Base-by-base conservation (phyloP, 92 coral and sea anemone genomes). In the Chrysogorgia sp. region DNA sequence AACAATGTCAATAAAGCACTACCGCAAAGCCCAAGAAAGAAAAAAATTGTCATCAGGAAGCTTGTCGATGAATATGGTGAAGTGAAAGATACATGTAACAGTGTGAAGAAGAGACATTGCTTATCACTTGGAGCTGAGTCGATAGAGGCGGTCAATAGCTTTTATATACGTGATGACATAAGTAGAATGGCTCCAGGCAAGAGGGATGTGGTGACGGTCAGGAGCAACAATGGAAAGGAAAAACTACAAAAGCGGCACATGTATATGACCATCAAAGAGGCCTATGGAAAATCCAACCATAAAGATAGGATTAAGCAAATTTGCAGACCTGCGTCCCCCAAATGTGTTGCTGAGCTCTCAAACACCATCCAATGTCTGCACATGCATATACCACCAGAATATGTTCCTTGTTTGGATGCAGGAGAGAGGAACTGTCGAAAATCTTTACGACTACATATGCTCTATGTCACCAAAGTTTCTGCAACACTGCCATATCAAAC, bases 111-210 rank as follows among this genome's bases (percentile, higher is more conserved):
- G 3, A 67, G 10, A 67, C 75, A 67, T 41, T 57, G 37, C 1
- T 57, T 68, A 66, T 69, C 79, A 50, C 65, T 81, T 81, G 45
- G 69, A 28, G 70, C 84, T 34, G 76, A 67, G 40, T 31, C 84
- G 48, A 80, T 66, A 63, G 67, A 80, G 22, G 76, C 76, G 63
- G 77, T 80, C 29, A 71, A 49, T 17, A 52, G 7, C 59, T 79
- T 79, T 66, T 66, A 79, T 10, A 70, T 52, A 43, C 57, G 55
- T 67, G 77, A 68, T 67, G 77, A 68, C 67, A 79, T 79, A 37
- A 80, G 84, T 63, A 47, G 69, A 63, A 80, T 80, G 78, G 84
- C 84, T 74, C 78, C 84, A 67, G 78, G 85, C 7, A 81, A 81
- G 69, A 71, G 85, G 71, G 80, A 81, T 71, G 85, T 71, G 41